Conservation (phyloP, 2,888 invertebrate genomes). For the Athripsodes cinereus region DNA sequence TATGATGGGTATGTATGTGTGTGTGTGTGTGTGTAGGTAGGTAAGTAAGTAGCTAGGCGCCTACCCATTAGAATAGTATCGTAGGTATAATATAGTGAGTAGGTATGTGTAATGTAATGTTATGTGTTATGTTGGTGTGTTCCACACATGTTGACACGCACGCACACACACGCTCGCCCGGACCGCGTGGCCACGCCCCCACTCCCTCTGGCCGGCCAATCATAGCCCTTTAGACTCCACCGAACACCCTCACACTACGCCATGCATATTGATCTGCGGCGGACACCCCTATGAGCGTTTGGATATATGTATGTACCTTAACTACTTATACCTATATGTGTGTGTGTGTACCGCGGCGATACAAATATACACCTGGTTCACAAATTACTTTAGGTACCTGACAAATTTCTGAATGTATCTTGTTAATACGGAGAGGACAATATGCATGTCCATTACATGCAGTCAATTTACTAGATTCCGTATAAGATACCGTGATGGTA, state of each 20-base stretch:
- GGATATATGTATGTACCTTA: constrained; percentile 15
- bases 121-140: too few species aligned
- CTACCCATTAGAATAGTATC: too few species aligned
- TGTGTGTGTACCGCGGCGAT: too few species aligned
- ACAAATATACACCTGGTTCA: too few species aligned
- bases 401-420: background rate
- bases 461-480: too few species aligned
- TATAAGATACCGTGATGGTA: too few species aligned
- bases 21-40: too few species aligned
- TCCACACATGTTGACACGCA: constrained; percentile 10
- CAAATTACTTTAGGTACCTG: background rate
- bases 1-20: too few species aligned
- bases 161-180: constrained; percentile 6
- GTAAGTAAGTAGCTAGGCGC: too few species aligned
- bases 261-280: constrained; percentile 51
- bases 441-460: too few species aligned
- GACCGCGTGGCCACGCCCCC: constrained; percentile 24
- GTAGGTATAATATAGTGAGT: background rate
- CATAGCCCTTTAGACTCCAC: constrained; percentile 36
- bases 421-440: too few species aligned
- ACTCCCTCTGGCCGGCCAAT: constrained; percentile 41
- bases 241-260: constrained; percentile 42
- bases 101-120: background rate
- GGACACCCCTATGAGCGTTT: constrained; percentile 28
- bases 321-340: too few species aligned